Base-by-base conservation (phyloP, 2,113 vertebrate species). In the Polypterus senegalus region DNA sequence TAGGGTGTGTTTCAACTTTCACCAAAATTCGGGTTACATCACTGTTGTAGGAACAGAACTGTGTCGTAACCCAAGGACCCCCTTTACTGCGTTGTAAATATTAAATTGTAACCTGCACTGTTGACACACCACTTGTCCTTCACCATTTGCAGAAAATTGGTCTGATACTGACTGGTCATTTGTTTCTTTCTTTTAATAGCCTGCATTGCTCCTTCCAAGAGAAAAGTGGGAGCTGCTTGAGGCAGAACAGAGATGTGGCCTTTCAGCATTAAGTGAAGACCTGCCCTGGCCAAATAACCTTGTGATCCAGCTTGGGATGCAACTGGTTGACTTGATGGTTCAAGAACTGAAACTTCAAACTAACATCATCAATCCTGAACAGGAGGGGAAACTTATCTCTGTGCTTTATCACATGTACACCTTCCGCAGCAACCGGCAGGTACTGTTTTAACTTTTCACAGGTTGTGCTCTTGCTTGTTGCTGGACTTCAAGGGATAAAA, bases 351-450 rank as follows among this genome's bases (percentile, higher is more conserved):
- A 83, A 72, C 76, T 98, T 66, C 82, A 83, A 1, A 81, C 69
- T 62, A 78, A 86, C 71, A 67, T 87, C 64, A 74, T 86, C 6
- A 80, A 69, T 2, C 70, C 59, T 0, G 64, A 59, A 9, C 49
- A 67, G 5, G 47, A 80, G 9, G 59, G 61, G 54, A 86, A 71
- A 51, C 73, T 75, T 48, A 85, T 98, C 66, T 90, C 93, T 0
- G 82, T 91, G 52, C 86, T 99, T 27, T 98, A 97, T 71, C 96
- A 99, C 45, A 82, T 97, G 77, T 98, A 98, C 67, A 85, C 91
- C 49, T 98, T 95, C 76, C 91, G 81, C 5, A 90, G 81, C 75
- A 82, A 59, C 51, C 82, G 76, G 43, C 91, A 97, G 93, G 94
- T 92, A 76, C 67, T 56, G 63, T 4, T 5, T 27, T 27, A 27